A percentile compares a stretch with the other conserved stretches of the same genome.
phyloP scores from a whole-genome alignment of 1,140 invertebrate species.

The Drosophila virilis region DNA sequence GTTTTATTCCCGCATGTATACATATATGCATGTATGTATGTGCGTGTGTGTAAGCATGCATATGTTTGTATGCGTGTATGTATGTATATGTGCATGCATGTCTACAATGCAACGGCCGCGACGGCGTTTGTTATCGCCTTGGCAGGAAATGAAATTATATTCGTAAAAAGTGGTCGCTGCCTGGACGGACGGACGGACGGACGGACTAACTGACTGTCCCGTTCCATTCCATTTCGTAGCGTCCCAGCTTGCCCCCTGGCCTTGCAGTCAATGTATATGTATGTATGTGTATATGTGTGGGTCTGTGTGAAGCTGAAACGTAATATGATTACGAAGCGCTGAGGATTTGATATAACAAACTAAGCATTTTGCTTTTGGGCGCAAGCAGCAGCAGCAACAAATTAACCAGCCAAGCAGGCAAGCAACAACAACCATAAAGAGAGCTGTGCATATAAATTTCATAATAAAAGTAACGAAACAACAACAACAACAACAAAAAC shows the following conservation, averaged over 20 bases:
- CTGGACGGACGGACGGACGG: constrained; percentile 5
- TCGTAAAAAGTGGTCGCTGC: constrained; percentile 60
- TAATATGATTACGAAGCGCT: constrained; percentile 53
- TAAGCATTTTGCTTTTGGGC: constrained; percentile 55
- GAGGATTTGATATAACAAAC: constrained; percentile 53
- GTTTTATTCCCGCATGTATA: neutral
- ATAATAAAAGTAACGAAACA: constrained; percentile 65
- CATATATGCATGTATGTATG: constrained; percentile 1
- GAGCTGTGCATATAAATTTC: constrained; percentile 54
- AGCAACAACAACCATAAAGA: constrained; percentile 21
- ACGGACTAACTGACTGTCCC: neutral
- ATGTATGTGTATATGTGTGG: neutral
- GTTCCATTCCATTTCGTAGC: neutral
- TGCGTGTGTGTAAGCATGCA: neutral
- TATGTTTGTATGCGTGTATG: constrained; percentile 9
- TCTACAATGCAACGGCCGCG: constrained; percentile 39
- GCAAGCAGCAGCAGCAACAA: constrained; percentile 28
- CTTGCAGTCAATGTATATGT: constrained; percentile 11
- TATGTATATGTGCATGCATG: constrained; percentile 1
- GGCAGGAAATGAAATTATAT: constrained; percentile 82
- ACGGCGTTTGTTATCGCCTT: constrained; percentile 75
- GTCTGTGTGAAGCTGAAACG: constrained; percentile 41
- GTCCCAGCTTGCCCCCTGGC: constrained; percentile 14
- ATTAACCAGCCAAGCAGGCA: constrained; percentile 31
- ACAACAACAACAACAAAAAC: constrained; percentile 35